Base-by-base conservation (phyloP, 2,888 invertebrate species). In the Mimachlamys varia region DNA sequence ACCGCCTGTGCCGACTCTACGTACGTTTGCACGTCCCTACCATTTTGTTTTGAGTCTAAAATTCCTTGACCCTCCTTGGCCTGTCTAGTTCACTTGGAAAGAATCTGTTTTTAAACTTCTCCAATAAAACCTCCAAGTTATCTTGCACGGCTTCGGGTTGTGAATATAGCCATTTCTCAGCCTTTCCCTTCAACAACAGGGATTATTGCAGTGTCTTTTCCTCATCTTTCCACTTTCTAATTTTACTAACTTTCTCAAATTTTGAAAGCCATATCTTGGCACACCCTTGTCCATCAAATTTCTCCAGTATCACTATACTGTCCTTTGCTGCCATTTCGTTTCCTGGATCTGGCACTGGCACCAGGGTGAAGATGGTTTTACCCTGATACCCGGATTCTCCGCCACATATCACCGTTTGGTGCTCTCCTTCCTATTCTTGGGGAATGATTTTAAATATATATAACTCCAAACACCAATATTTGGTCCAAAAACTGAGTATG, bases 371-470 rank as follows among this genome's bases (percentile, higher is more conserved):
- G 62, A 4, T 76, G 62, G n/a, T 76, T 76, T 27, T 7, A n/a
- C 10, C 62, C 62, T 76, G 62, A 27, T 76, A 76, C 27, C 62
- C 62, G 62, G 62, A 76, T 76, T 76, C 62, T 76, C 62, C 62
- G 27, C 62, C 62, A 76, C n/a, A n/a, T n/a, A n/a, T n/a, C n/a
- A n/a, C n/a, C n/a, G n/a, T n/a, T n/a, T n/a, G n/a, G n/a, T n/a
- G n/a, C n/a, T n/a, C n/a, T n/a, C n/a, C n/a, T n/a, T n/a, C n/a
- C n/a, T n/a, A n/a, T n/a, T n/a, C n/a, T n/a, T n/a, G n/a, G n/a
- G n/a, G n/a, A n/a, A n/a, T n/a, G n/a, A n/a, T n/a, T n/a, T n/a
- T n/a, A n/a, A n/a, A n/a, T n/a, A n/a, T n/a, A n/a, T n/a, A n/a
- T n/a, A n/a, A n/a, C n/a, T n/a, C n/a, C n/a, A n/a, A n/a, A n/a